Conservation (phyloP, 2,113 vertebrate genomes). For the Epinephelus lanceolatus region DNA sequence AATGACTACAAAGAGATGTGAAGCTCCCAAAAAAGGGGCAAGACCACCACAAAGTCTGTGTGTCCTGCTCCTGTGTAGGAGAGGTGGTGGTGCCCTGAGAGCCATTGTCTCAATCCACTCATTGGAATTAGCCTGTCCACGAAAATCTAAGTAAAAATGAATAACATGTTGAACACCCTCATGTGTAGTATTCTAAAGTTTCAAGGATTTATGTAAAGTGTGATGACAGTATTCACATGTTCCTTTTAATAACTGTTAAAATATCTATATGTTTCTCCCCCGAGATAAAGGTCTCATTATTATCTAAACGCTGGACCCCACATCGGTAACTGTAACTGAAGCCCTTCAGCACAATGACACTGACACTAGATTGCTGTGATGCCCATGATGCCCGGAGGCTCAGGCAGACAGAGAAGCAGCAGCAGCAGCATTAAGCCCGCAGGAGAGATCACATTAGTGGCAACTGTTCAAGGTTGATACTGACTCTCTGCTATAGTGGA, state of each 20-base stretch:
- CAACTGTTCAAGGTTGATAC: conserved; percentile 44
- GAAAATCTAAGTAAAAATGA: neutral
- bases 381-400: conserved; percentile 31
- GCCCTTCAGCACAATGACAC: conserved; percentile 6
- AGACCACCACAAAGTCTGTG: too few relatives aligned
- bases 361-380: conserved; percentile 20
- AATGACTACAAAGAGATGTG: too few relatives aligned
- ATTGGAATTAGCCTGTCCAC: too few relatives aligned
- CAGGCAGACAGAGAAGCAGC: neutral
- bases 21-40: too few relatives aligned
- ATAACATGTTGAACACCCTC: neutral
- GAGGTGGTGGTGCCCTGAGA: too few relatives aligned
- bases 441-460: conserved; percentile 34
- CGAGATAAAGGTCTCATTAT: neutral
- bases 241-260: neutral
- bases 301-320: neutral
- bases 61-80: too few relatives aligned
- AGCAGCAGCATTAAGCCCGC: conserved; percentile 30
- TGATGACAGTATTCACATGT: neutral
- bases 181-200: neutral
- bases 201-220: neutral
- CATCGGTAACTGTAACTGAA: neutral
- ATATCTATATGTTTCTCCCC: neutral
- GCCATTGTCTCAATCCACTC: too few relatives aligned
- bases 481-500: conserved; percentile 1